Evolutionary conservation across 2,797 vertebrate genomes (phyloP).

Genomic region (Numenius phaeopus): DNA sequence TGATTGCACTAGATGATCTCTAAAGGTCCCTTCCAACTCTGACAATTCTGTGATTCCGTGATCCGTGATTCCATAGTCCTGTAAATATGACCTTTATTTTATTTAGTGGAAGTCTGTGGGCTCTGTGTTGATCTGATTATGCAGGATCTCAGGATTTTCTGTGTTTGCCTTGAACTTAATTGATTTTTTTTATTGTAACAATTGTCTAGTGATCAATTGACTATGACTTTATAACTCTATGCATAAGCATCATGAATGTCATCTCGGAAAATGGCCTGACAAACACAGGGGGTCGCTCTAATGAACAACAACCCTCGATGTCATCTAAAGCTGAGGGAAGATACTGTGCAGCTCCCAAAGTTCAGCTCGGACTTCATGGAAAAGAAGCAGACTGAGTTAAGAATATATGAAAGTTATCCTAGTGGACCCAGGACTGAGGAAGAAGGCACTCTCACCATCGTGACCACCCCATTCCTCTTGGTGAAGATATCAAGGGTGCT

Average conservation of each 20-base stretch:
- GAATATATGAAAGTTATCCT: background rate
- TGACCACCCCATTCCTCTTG: background rate
- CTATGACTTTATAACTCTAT: background rate
- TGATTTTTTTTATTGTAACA: background rate
- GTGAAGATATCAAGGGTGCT: background rate
- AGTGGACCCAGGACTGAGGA: background rate
- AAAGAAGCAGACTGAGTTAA: background rate
- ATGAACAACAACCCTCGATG: background rate
- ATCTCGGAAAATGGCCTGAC: background rate
- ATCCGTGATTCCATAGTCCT: background rate
- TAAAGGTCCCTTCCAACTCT: no score
- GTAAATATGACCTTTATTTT: background rate
- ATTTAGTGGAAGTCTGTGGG: background rate
- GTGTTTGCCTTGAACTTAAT: background rate
- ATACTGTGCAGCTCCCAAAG: background rate
- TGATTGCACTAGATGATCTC: no score
- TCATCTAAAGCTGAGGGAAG: background rate
- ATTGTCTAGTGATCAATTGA: background rate
- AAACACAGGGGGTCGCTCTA: background rate
- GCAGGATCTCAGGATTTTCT: background rate
- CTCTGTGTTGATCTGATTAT: background rate
- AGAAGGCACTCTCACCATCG: background rate
- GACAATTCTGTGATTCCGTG: no score
- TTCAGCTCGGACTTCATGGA: no score
- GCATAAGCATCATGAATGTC: background rate